A percentile compares a stretch with the other conserved stretches of the same genome.
phyloP scores from a whole-genome alignment of 2,888 invertebrate species.

The Lasioglossum morio region DNA sequence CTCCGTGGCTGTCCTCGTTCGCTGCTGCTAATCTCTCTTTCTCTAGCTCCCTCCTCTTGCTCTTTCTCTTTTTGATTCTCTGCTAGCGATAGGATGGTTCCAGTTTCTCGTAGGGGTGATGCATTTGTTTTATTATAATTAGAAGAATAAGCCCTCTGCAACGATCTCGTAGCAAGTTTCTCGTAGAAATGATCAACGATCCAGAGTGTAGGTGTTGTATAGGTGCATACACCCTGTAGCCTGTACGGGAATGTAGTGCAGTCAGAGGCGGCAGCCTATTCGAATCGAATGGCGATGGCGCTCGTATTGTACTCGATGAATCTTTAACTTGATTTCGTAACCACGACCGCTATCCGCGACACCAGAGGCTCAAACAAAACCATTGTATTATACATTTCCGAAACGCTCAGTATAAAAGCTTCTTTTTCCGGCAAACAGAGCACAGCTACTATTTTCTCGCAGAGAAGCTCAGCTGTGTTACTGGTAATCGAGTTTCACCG shows the following conservation, averaged over 20 bases:
- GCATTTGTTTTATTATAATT: background rate
- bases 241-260: too few relatives aligned
- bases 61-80: background rate
- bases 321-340: too few relatives aligned
- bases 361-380: too few relatives aligned
- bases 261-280: too few relatives aligned
- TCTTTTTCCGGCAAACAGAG: background rate
- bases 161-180: too few relatives aligned
- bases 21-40: slow-evolving; percentile 26
- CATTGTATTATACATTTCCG: background rate
- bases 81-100: background rate
- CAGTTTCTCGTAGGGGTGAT: background rate
- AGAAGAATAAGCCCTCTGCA: too few relatives aligned
- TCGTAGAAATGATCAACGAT: too few relatives aligned
- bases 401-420: background rate
- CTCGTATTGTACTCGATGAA: too few relatives aligned
- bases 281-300: too few relatives aligned
- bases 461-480: slow-evolving; percentile 57
- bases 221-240: too few relatives aligned
- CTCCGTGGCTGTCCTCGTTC: slow-evolving; percentile 23
- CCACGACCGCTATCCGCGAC: too few relatives aligned
- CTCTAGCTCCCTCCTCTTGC: background rate
- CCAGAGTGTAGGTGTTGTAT: too few relatives aligned
- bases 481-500: slow-evolving; percentile 76
- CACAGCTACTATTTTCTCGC: background rate